Conservation (phyloP, 2,113 vertebrate species). For the Laticauda colubrina region DNA sequence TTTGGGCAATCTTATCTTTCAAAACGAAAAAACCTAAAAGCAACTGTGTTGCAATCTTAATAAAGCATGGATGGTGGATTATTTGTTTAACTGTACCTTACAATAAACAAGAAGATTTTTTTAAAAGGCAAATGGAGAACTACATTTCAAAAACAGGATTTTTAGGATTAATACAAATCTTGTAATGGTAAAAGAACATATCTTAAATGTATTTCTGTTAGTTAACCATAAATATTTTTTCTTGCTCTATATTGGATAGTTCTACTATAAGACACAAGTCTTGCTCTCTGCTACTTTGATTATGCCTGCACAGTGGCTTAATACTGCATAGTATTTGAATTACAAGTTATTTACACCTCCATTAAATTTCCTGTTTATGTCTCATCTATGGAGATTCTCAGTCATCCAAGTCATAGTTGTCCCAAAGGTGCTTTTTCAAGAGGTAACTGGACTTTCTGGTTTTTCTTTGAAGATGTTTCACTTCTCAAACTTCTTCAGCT, state of each 20-base stretch:
- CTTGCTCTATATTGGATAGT: background rate
- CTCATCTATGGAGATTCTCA: background rate
- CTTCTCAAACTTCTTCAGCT: no score
- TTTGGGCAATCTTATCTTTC: constrained; percentile 28
- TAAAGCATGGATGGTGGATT: constrained; percentile 4
- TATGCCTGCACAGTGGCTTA: background rate
- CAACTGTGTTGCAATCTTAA: constrained; percentile 14
- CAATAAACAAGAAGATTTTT: constrained; percentile 31
- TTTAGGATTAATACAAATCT: background rate
- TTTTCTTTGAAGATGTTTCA: no score
- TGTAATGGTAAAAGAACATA: background rate
- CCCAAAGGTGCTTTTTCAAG: no score
- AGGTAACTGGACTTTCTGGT: no score
- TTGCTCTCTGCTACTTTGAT: background rate
- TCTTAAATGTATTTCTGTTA: constrained; percentile 11
- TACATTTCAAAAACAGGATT: background rate
- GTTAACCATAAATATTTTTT: constrained; percentile 19
- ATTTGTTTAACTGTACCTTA: background rate
- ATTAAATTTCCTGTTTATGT: background rate
- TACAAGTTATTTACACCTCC: background rate
- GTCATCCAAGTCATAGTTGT: no score
- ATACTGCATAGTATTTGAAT: background rate
- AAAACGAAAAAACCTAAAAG: constrained; percentile 20
- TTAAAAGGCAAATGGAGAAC: background rate
- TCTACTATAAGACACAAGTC: background rate